Percentiles rank a stretch among this genome's conserved stretches.
These are phyloP conservation scores for Caerostris darwini DNA, from an alignment of 1,140 invertebrate species.

Conservation along the genomic window DNA sequence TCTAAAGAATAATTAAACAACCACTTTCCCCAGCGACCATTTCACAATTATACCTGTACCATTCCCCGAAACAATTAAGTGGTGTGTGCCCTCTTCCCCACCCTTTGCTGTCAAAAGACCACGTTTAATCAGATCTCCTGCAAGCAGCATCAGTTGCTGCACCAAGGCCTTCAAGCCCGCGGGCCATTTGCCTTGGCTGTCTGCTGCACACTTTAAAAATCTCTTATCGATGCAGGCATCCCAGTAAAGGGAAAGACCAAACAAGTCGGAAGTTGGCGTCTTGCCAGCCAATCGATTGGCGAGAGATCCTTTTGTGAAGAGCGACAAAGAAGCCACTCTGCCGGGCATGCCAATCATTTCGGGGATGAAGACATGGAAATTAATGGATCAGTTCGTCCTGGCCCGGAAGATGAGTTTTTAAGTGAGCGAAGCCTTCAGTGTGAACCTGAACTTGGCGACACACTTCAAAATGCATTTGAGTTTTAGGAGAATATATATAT, in stretches of 20 bases:
- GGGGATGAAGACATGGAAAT: conserved; percentile 44
- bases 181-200: no score
- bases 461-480: background rate
- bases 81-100: no score
- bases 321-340: conserved; percentile 63
- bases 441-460: background rate
- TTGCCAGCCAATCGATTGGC: conserved; percentile 51
- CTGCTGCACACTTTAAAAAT: no score
- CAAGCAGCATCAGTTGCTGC: background rate
- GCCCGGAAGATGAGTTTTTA: background rate
- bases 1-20: no score
- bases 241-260: conserved; percentile 4
- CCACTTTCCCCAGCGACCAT: no score
- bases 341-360: conserved; percentile 56
- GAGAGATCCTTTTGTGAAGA: background rate
- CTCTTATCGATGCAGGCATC: no score
- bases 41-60: no score
- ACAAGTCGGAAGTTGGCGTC: conserved; percentile 60
- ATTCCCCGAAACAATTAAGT: no score
- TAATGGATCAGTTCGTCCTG: conserved; percentile 19
- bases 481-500: background rate
- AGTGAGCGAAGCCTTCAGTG: background rate
- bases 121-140: no score
- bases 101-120: no score
- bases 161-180: no score